phyloP scores from a whole-genome alignment of 37 sponge, comb jelly and placozoan genomes.

The Chondrosia reniformis region DNA sequence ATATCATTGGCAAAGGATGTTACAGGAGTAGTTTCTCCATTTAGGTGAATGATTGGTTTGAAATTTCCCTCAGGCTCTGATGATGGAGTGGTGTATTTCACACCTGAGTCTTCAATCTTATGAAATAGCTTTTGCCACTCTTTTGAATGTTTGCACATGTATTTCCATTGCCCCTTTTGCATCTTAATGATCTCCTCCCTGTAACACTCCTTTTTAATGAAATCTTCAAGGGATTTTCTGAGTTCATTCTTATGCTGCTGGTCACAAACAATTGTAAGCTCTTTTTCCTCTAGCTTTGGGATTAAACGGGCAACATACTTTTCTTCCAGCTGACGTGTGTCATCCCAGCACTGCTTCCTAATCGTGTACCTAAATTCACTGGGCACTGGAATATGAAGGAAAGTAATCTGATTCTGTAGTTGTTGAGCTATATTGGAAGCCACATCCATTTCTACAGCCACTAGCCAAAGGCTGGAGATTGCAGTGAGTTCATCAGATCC shows the following conservation, averaged over 20 bases:
- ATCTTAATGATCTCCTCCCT: background rate
- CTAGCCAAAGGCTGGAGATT: background rate
- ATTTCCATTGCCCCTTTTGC: background rate
- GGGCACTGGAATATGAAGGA: background rate
- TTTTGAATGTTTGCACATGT: background rate
- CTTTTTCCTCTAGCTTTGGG: background rate
- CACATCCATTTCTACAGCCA: background rate
- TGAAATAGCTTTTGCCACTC: background rate
- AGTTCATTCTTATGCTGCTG: background rate
- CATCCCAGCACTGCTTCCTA: background rate
- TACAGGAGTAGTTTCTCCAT: background rate
- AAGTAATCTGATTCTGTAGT: background rate
- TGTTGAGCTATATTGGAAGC: background rate
- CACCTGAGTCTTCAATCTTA: background rate
- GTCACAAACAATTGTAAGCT: background rate
- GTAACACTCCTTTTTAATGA: conserved; percentile 7
- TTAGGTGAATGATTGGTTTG: background rate
- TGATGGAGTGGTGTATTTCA: background rate
- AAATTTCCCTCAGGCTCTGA: background rate
- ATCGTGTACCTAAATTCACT: background rate
- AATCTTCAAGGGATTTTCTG: background rate
- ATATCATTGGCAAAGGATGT: background rate
- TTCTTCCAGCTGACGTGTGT: background rate
- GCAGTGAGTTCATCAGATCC: background rate
- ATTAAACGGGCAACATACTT: background rate